Conservation (phyloP, 2,888 invertebrate species). For the Folsomia manolachei region DNA sequence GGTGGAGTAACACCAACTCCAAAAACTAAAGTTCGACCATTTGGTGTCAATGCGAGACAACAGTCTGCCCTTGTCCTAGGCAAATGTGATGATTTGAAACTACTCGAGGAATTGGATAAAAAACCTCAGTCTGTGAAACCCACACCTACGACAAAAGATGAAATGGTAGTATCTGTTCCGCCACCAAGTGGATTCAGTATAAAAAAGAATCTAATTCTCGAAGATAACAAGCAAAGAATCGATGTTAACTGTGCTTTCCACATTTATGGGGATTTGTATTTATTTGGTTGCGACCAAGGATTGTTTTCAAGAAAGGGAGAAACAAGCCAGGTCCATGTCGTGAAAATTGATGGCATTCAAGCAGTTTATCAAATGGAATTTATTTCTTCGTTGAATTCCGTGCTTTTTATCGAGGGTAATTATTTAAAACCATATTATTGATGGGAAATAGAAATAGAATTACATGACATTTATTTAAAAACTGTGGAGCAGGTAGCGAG, state of each 20-base stretch:
- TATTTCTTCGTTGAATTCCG: constrained; percentile 60
- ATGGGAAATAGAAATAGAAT: no score
- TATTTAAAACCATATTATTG: no score
- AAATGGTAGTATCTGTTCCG: no score
- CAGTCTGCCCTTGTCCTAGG: not conserved
- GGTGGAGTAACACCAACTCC: not conserved
- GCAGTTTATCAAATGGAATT: constrained; percentile 64
- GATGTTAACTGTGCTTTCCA: constrained; percentile 40
- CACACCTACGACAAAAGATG: no score
- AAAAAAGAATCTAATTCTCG: constrained; percentile 24
- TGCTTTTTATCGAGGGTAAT: constrained; percentile 64
- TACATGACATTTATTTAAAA: no score
- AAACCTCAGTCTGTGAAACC: no score
- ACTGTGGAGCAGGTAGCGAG: no score
- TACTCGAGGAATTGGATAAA: not conserved
- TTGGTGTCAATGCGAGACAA: not conserved
- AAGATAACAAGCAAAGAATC: constrained; percentile 16
- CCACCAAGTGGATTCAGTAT: no score
- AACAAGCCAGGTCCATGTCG: constrained; percentile 33
- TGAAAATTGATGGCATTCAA: constrained; percentile 60
- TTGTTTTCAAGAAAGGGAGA: constrained; percentile 57
- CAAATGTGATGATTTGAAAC: not conserved
- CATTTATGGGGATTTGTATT: constrained; percentile 48
- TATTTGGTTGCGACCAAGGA: constrained; percentile 65
- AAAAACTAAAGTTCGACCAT: no score